Conservation (phyloP, 2,888 invertebrate genomes). For the Drosophila multiciliata region DNA sequence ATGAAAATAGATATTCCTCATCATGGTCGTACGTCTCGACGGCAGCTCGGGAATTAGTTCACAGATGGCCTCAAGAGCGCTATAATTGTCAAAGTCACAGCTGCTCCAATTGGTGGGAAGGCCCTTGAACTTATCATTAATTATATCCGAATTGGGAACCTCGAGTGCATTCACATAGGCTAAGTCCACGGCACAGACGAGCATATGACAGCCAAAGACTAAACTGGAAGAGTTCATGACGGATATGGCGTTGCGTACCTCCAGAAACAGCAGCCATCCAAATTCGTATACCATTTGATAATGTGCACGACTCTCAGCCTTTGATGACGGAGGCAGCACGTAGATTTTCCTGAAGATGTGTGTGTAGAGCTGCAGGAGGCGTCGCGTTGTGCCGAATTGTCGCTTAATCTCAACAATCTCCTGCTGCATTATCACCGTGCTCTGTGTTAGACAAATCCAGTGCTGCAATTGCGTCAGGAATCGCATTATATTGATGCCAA, state of each 20-base stretch:
- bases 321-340: constrained; percentile 29
- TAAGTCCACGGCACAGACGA: constrained; percentile 62
- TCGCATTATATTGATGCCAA: constrained; percentile 49
- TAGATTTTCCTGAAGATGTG: constrained; percentile 54
- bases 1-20: constrained; percentile 53
- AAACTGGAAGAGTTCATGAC: constrained; percentile 39
- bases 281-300: constrained; percentile 63
- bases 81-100: constrained; percentile 46
- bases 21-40: constrained; percentile 15
- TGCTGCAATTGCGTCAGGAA: constrained; percentile 56
- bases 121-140: constrained; percentile 48
- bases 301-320: constrained; percentile 20
- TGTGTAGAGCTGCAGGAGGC: constrained; percentile 51
- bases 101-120: constrained; percentile 54
- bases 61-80: constrained; percentile 45
- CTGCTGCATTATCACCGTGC: constrained; percentile 34
- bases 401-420: constrained; percentile 47
- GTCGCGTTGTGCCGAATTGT: constrained; percentile 45
- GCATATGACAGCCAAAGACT: constrained; percentile 55
- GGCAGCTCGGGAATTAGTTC: constrained; percentile 52
- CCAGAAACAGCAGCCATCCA: constrained; percentile 65
- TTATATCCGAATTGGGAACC: constrained; percentile 40
- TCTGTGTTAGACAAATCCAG: constrained; percentile 60
- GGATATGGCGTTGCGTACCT: constrained; percentile 60
- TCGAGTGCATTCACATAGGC: constrained; percentile 65